phyloP scores from a whole-genome alignment of 2,797 vertebrate species.

The Mormyrus hasselquistii region DNA sequence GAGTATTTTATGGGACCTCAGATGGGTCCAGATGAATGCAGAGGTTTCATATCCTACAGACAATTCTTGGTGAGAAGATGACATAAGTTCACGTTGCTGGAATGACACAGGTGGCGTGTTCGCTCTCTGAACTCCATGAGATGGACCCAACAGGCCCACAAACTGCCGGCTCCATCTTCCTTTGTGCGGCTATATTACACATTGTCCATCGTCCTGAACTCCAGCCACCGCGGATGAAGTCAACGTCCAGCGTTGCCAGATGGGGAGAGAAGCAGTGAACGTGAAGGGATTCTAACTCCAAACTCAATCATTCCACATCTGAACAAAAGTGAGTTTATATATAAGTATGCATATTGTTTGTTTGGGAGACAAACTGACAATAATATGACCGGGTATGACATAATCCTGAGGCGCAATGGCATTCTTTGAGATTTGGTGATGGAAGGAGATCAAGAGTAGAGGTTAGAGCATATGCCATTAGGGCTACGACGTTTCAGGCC shows the following conservation, averaged over 20 bases:
- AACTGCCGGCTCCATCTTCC: neutral
- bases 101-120: neutral
- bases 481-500: neutral
- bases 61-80: neutral
- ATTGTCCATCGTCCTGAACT: neutral
- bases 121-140: neutral
- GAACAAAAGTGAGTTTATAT: neutral
- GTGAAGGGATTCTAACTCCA: neutral
- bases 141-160: neutral
- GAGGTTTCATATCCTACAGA: neutral
- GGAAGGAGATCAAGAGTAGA: neutral
- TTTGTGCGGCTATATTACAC: slow-evolving; percentile 9
- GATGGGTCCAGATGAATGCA: neutral
- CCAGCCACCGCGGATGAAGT: neutral
- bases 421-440: neutral
- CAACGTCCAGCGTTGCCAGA: neutral
- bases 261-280: neutral
- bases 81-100: neutral
- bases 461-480: neutral
- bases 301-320: neutral
- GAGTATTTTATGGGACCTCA: neutral
- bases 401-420: neutral
- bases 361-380: neutral
- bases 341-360: neutral
- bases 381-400: neutral